phyloP scores from a whole-genome alignment of 2,797 vertebrate genomes.

The Leucoraja ocellata region DNA sequence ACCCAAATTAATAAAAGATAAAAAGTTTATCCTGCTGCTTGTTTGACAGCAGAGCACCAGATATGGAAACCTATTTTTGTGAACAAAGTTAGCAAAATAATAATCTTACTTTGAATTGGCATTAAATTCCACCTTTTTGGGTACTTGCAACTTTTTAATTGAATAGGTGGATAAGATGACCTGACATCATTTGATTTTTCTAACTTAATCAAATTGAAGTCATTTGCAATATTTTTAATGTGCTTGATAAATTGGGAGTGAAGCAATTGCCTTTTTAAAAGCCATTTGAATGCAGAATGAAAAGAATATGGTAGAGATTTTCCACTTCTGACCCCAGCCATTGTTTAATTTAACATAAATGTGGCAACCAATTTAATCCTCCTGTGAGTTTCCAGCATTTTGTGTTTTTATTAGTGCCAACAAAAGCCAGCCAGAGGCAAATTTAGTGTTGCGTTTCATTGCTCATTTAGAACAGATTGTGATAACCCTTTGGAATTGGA shows the following conservation, averaged over 20 bases:
- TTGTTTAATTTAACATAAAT: background rate
- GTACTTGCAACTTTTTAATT: background rate
- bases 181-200: background rate
- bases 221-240: background rate
- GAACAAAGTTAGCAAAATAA: background rate
- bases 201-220: background rate
- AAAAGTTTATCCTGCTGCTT: background rate
- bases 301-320: background rate
- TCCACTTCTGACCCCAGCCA: background rate
- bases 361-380: background rate
- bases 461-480: background rate
- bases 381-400: no score
- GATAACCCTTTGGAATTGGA: no score
- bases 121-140: no score
- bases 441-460: background rate
- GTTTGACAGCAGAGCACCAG: background rate
- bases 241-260: background rate
- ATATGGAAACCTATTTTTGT: background rate
- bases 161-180: background rate
- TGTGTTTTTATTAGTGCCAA: no score
- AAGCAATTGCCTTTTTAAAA: background rate
- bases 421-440: background rate
- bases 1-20: no score
- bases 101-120: background rate
- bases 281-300: background rate